These are phyloP conservation scores for Lerista edwardsae DNA, from an alignment of 2,797 vertebrate species.

Conservation along the genomic window DNA sequence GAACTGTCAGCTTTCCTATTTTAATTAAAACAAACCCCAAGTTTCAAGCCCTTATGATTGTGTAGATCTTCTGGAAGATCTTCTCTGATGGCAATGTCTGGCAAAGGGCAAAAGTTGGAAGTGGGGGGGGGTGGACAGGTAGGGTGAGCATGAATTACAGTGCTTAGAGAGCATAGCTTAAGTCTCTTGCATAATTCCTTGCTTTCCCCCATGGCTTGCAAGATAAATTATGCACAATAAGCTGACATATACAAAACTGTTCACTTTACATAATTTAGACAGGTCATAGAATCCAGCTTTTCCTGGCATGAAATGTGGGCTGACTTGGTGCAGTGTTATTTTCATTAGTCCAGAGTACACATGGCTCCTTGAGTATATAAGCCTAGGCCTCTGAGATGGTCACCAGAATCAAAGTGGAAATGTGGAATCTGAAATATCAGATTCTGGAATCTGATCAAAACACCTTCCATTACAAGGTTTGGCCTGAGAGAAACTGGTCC, in stretches of 20 bases:
- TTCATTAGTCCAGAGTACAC: background rate
- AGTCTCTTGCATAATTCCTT: background rate
- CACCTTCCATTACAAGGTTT: background rate
- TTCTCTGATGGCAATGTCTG: background rate
- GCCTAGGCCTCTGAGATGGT: background rate
- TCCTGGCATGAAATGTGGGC: background rate
- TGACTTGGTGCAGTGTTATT: background rate
- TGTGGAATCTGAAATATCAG: background rate
- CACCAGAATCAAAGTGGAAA: background rate
- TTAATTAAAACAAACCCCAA: background rate
- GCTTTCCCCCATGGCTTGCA: background rate
- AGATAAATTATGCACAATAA: background rate
- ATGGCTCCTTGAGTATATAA: background rate
- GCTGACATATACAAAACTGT: background rate
- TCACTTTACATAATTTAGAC: background rate
- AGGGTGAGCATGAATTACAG: background rate
- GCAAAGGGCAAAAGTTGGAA: background rate
- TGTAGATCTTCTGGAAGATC: background rate
- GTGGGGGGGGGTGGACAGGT: background rate
- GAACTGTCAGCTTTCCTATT: background rate
- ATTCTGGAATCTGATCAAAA: background rate
- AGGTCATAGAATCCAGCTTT: background rate
- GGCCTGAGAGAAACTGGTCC: background rate
- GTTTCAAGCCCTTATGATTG: background rate
- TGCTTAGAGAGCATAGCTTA: background rate